A percentile compares a stretch with the other conserved stretches of the same genome.
Evolutionary conservation across 2,113 vertebrate species (phyloP).

Genomic region (Brevimyrus niger): DNA sequence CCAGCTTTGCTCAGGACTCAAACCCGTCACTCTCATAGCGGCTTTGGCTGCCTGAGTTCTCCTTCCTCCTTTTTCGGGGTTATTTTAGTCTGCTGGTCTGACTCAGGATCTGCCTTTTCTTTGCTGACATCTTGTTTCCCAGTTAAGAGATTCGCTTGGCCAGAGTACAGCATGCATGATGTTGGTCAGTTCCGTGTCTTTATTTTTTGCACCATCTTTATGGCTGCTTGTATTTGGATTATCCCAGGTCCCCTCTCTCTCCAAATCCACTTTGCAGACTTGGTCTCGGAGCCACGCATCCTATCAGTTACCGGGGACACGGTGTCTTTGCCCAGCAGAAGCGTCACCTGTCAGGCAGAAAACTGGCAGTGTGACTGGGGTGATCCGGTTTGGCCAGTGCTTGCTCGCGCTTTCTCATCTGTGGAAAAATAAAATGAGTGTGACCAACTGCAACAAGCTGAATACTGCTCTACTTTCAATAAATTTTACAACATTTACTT

Average conservation of each 20-base stretch:
- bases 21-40: not conserved
- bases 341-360: not conserved
- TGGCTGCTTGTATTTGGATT: not conserved
- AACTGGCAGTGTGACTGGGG: not conserved
- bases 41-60: not conserved
- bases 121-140: not conserved
- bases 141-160: not conserved
- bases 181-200: not conserved
- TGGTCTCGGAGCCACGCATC: not conserved
- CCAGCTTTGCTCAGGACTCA: not conserved
- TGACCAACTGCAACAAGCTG: not conserved
- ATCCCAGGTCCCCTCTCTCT: not conserved
- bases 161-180: not conserved
- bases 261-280: not conserved
- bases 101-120: not conserved
- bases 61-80: not conserved
- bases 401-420: not conserved
- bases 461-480: not conserved
- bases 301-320: not conserved
- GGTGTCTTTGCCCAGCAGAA: not conserved
- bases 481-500: not conserved
- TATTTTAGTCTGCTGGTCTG: not conserved
- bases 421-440: not conserved
- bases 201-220: not conserved
- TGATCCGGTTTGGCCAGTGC: not conserved